These are phyloP conservation scores for Bradypodion ventrale DNA, from an alignment of 2,797 vertebrate genomes.

Conservation along the genomic window DNA sequence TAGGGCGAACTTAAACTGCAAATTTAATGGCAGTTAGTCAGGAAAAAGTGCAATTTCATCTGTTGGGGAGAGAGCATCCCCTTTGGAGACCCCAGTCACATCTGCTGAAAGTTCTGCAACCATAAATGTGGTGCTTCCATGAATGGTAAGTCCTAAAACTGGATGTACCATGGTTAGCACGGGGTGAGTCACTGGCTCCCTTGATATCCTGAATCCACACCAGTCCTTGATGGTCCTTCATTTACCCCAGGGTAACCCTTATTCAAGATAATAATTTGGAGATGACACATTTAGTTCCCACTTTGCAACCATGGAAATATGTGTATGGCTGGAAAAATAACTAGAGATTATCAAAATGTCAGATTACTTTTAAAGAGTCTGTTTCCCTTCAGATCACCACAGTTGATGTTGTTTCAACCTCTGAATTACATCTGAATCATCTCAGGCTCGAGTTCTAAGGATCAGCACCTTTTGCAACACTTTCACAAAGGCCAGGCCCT, in stretches of 20 bases:
- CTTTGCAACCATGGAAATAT: background rate
- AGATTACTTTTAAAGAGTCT: background rate
- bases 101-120: background rate
- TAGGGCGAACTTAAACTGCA: background rate
- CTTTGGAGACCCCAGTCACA: background rate
- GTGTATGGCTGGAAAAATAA: background rate
- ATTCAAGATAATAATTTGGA: background rate
- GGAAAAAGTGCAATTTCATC: background rate
- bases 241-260: background rate
- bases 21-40: background rate
- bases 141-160: background rate
- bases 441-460: background rate
- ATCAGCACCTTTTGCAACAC: background rate
- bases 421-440: background rate
- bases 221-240: background rate
- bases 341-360: background rate
- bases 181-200: background rate
- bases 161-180: background rate
- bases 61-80: background rate
- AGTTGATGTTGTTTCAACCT: background rate
- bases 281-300: background rate
- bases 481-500: background rate
- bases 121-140: background rate
- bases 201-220: background rate
- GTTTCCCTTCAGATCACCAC: background rate